Evolutionary conservation across 2,113 vertebrate species (phyloP), one percentile per base, ranked within the genome.

Genomic region (Aleadryas rufinucha): DNA sequence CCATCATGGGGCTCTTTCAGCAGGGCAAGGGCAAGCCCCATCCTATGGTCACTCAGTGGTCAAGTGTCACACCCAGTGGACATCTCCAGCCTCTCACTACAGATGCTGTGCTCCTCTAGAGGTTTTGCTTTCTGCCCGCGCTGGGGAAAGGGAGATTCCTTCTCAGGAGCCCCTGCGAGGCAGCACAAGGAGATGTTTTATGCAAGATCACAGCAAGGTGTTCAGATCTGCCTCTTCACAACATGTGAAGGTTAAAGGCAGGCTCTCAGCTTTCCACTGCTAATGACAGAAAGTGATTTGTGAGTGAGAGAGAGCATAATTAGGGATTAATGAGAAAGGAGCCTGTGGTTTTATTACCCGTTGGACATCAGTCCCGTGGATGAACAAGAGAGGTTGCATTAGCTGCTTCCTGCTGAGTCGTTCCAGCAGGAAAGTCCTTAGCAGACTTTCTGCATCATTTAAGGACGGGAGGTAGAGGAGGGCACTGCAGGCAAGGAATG

Each of bases 241-340:
- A 57, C 37, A 24, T 10, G 35, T 42, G 91, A 89, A 95, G 87
- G 93, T 80, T 84, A 94, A 82, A 89, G 69, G 42, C 50, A 96
- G 71, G 64, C 89, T 70, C 87, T 93, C 87, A 81, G 60, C 77
- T 87, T 72, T 93, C 80, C 31, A 21, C 28, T 2, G 4, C 80
- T 95, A 84, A 87, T 93, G 89, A 94, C 42, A 39, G 76, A 89
- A 87, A 93, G 89, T 42, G 64, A 64, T 78, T 13, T 81, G 44
- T 60, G 57, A 94, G 63, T 86, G 83, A 93, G 76, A 84, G 76
- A 66, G 64, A 16, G 27, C 47, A 82, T 89, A 93, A 96, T 95
- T 94, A 95, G 84, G 52, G 20, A 91, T 70, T 96, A 93, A 95
- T 84, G 89, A 87, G 89, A 91, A 91, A 77, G 77, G 39, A 94